phyloP scores from a whole-genome alignment of 1,140 invertebrate genomes.

The Bombus turneri region DNA sequence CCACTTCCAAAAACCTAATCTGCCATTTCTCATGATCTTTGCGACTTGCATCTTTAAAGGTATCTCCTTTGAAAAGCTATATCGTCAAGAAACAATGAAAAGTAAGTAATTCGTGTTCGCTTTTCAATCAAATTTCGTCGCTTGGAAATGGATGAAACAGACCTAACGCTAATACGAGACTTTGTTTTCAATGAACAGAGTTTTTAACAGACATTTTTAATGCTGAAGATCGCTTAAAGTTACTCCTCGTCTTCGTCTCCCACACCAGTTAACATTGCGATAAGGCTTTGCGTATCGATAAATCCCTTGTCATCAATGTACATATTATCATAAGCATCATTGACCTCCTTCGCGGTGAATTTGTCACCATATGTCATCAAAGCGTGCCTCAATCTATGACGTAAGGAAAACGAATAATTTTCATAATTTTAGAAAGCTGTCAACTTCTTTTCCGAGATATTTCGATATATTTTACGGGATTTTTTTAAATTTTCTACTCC shows the following conservation, averaged over 20 bases:
- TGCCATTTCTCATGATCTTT: background rate
- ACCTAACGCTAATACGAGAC: constrained; percentile 45
- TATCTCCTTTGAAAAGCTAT: background rate
- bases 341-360: constrained; percentile 95
- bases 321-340: constrained; percentile 97
- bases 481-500: background rate
- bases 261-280: constrained; percentile 92
- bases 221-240: constrained; percentile 39
- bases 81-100: background rate
- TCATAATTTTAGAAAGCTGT: background rate
- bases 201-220: constrained; percentile 44
- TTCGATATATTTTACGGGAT: background rate
- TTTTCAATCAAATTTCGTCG: constrained; percentile 5
- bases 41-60: background rate
- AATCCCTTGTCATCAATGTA: constrained; percentile 96
- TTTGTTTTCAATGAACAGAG: constrained; percentile 57
- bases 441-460: background rate
- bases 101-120: background rate
- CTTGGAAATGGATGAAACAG: constrained; percentile 38
- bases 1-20: constrained; percentile 25
- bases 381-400: constrained; percentile 92
- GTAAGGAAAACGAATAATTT: constrained; percentile 61
- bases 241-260: constrained; percentile 88
- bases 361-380: constrained; percentile 98
- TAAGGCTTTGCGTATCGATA: constrained; percentile 95